Base-by-base conservation (phyloP, 2,797 vertebrate species). In the Leptatherina wallacei region DNA sequence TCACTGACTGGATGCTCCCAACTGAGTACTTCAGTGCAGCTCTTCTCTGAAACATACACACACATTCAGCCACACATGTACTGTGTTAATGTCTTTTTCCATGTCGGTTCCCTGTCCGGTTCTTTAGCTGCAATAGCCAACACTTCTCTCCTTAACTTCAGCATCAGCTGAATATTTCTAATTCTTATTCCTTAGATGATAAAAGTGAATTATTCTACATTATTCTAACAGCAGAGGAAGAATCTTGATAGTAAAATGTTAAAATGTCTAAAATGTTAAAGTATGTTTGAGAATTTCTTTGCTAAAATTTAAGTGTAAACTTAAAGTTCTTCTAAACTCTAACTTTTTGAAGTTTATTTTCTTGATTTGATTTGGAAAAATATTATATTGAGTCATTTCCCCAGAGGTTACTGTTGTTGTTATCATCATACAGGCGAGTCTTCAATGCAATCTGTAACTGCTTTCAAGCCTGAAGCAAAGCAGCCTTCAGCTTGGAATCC, bases 1-100 rank as follows among this genome's bases (percentile, higher is more conserved):
- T 94, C 93, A 92, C 83, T 89, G 91, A 91, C 88, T 92, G 85
- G 89, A 91, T 87, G 90, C 90, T 92, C 91, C 90, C 91, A 89
- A 81, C 90, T 87, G 88, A 89, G 90, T 75, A 88, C 87, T 91
- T 88, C 80, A 85, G 85, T 91, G 74, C 80, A 84, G 72, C 80
- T 75, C 74, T 84, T 80, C 82, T 80, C 80, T 85, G 69, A 83
- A 78, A 88, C 77, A 89, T 73, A 73, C 29, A 59, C 75, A 63
- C 72, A 69, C 54, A 38, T 64, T 55, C 69, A 58, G 63, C 64
- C 83, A 81, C 78, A 88, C 80, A 60, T 65, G 61, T 67, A 81
- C 70, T 71, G 78, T 82, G 76, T 71, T 88, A 88, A 92, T 91
- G 88, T 83, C 63, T 91, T 92, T 92, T 90, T 92, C 86, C 89